These are phyloP conservation scores for Catharus ustulatus DNA, from an alignment of 2,797 vertebrate species.

Conservation along the genomic window DNA sequence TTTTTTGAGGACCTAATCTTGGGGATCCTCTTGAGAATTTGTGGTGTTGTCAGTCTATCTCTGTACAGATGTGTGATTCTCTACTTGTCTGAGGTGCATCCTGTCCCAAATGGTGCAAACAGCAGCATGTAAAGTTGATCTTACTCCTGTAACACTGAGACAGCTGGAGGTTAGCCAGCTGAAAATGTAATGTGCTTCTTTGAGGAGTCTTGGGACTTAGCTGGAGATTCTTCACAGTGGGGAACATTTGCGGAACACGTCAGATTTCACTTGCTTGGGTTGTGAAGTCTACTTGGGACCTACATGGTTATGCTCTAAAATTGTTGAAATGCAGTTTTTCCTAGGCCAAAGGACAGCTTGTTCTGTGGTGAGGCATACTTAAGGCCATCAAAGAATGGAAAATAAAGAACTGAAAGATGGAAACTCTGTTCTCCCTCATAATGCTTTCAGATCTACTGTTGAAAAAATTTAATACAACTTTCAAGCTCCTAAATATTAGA, in stretches of 20 bases:
- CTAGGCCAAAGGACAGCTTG: neutral
- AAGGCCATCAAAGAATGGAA: neutral
- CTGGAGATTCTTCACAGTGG: neutral
- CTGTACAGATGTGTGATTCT: neutral
- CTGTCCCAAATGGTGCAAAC: neutral
- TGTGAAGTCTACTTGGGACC: neutral
- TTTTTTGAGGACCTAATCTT: slow-evolving; percentile 42
- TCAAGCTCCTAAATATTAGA: neutral
- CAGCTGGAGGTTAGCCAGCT: neutral
- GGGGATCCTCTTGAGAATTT: neutral
- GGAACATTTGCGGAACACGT: neutral
- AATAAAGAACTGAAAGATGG: neutral
- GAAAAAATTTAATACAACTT: neutral
- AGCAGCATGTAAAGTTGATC: neutral
- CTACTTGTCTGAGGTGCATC: neutral
- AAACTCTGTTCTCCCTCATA: neutral
- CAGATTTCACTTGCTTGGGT: neutral
- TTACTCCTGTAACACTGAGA: neutral
- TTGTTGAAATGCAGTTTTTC: neutral
- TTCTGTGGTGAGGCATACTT: neutral
- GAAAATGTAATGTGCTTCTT: neutral
- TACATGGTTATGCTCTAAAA: neutral
- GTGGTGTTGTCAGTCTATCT: neutral
- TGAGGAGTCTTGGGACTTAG: neutral
- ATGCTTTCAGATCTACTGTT: neutral